Conservation (phyloP, 2,113 vertebrate species). For the Xiphophorus maculatus region DNA sequence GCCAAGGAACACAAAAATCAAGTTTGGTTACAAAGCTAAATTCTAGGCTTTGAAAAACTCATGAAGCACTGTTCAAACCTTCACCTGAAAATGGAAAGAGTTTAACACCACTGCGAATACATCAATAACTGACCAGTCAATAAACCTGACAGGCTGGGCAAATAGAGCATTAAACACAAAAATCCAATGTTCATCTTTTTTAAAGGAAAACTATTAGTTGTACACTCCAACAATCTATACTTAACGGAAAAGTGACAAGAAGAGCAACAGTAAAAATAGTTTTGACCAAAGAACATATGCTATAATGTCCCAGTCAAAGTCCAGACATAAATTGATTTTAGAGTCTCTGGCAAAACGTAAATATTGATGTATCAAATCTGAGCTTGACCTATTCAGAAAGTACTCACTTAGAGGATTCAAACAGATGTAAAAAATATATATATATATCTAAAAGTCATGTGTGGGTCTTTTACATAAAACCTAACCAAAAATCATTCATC, state of each 20-base stretch:
- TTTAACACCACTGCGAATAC: neutral
- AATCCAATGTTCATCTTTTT: too few species aligned
- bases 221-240: too few species aligned
- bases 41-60: neutral
- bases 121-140: neutral
- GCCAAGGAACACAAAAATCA: neutral
- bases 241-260: too few species aligned
- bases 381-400: neutral
- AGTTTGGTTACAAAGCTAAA: neutral
- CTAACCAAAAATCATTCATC: too few species aligned
- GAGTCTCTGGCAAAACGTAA: neutral
- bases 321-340: neutral
- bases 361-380: neutral
- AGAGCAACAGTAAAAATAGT: too few species aligned
- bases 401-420: too few species aligned
- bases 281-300: too few species aligned
- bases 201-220: too few species aligned
- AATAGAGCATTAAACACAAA: neutral
- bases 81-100: neutral
- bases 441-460: too few species aligned
- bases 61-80: neutral
- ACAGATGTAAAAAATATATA: too few species aligned
- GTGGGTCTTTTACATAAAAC: too few species aligned
- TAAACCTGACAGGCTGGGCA: neutral
- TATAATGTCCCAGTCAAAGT: neutral